Conservation (phyloP, 1,140 invertebrate genomes). For the Lamellibrachia luymesi region DNA sequence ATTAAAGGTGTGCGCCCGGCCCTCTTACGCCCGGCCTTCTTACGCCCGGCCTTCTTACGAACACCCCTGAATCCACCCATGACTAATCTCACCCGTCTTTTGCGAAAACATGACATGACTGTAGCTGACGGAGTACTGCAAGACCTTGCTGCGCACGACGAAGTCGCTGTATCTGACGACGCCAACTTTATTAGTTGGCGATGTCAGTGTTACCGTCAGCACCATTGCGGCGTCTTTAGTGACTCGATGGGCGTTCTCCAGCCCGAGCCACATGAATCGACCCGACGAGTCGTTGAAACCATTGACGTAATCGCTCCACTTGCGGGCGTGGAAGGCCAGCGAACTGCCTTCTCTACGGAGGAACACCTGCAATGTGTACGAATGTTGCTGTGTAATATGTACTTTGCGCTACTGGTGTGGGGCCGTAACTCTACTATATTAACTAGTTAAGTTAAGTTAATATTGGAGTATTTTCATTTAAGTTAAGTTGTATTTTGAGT, state of each 20-base stretch:
- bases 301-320: background rate
- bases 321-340: background rate
- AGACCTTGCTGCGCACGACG: background rate
- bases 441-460: too few species aligned
- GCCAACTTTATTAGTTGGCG: background rate
- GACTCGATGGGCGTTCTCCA: background rate
- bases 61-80: background rate
- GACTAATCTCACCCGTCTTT: background rate
- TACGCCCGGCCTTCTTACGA: too few species aligned
- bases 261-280: background rate
- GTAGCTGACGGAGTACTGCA: background rate
- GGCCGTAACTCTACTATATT: too few species aligned
- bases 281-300: background rate
- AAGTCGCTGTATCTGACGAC: background rate
- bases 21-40: too few species aligned
- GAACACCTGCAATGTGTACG: background rate
- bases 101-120: background rate
- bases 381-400: too few species aligned
- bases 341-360: background rate
- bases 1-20: too few species aligned
- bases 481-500: too few species aligned
- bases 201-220: background rate
- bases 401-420: too few species aligned
- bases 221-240: background rate
- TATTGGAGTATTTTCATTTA: too few species aligned